Evolutionary conservation across 1,140 invertebrate species (phyloP).

Genomic region (Proctacanthus coquilletti): DNA sequence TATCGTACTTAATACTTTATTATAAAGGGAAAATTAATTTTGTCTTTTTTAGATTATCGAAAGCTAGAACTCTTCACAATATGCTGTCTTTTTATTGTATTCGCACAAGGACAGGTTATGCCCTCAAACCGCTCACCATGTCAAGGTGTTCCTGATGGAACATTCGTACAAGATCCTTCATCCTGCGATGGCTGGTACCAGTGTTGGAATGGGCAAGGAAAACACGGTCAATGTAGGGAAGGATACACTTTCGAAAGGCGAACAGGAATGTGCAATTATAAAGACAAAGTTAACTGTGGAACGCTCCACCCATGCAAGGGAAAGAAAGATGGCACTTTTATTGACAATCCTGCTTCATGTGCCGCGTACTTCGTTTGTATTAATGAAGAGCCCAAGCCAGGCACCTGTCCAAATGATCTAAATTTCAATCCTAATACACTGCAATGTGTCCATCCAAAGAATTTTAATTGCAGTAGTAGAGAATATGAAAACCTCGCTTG

Average conservation of each 20-base stretch:
- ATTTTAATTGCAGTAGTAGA: constrained; percentile 12
- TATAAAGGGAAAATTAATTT: too few species aligned
- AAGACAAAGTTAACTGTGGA: too few species aligned
- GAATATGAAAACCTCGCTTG: constrained; percentile 18
- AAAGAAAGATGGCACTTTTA: constrained; percentile 22
- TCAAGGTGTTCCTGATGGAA: too few species aligned
- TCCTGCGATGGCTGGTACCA: constrained; percentile 23
- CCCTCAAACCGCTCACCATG: too few species aligned
- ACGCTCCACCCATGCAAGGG: too few species aligned
- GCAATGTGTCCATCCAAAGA: constrained; percentile 17
- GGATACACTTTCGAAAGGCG: too few species aligned
- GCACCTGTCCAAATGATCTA: constrained; percentile 17
- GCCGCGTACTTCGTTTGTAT: constrained; percentile 20
- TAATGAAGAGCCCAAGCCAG: constrained; percentile 11
- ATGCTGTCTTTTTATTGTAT: too few species aligned
- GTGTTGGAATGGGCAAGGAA: constrained; percentile 14
- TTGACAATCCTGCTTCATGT: constrained; percentile 15
- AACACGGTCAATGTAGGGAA: constrained; percentile 11
- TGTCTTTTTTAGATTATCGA: too few species aligned
- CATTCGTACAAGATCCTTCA: constrained; percentile 21
- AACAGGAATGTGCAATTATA: too few species aligned
- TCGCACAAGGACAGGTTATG: too few species aligned
- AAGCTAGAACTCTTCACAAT: too few species aligned
- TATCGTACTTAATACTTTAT: too few species aligned
- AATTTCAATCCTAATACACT: constrained; percentile 17